Conservation (phyloP, 2,797 vertebrate species). For the Pseudotriccus pelzelni region DNA sequence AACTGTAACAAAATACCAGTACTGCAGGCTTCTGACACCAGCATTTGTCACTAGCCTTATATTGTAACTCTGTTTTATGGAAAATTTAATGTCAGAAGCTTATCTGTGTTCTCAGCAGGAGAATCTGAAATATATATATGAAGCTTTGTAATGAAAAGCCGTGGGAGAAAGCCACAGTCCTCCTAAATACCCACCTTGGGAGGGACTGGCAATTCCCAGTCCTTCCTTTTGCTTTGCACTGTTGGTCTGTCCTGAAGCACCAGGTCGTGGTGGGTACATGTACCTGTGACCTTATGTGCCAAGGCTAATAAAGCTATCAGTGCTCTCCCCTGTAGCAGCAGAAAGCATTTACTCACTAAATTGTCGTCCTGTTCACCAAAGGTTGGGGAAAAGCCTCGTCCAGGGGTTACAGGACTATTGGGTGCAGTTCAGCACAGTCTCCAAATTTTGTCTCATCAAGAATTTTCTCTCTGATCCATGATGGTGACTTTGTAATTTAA, state of each 20-base stretch:
- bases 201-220: neutral
- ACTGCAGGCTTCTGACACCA: neutral
- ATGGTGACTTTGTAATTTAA: neutral
- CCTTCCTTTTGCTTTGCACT: neutral
- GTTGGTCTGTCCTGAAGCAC: neutral
- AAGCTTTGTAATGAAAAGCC: neutral
- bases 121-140: neutral
- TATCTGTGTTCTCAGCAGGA: constrained; percentile 23
- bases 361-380: neutral
- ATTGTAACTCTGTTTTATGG: constrained; percentile 1
- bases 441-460: neutral
- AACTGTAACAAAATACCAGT: neutral
- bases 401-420: neutral
- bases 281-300: neutral
- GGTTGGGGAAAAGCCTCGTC: neutral
- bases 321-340: neutral
- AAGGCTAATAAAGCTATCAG: constrained; percentile 31
- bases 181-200: neutral
- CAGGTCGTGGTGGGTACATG: neutral
- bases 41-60: neutral
- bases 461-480: neutral
- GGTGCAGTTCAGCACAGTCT: neutral
- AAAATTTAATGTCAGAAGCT: neutral
- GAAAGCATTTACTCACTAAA: constrained; percentile 8
- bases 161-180: neutral